Evolutionary conservation across 2,888 invertebrate species (phyloP), one percentile per base, ranked within the genome.

Genomic region (Portevinia maculata): DNA sequence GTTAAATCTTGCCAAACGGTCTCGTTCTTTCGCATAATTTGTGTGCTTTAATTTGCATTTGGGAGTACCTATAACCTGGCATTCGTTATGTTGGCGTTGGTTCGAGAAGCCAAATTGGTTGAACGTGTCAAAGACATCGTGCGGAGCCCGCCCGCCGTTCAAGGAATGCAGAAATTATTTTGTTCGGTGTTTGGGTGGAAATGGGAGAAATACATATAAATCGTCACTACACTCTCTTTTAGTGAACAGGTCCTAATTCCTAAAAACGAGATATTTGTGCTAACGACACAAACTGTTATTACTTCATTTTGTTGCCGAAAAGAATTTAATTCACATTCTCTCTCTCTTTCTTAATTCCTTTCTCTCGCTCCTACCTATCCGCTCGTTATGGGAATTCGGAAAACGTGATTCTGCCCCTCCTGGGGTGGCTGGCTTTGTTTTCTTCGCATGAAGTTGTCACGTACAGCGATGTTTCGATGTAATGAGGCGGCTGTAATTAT

Each of bases 271-370:
- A 28, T 30, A 34, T 59, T 73, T 67, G 62, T 78, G 83, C 67
- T 83, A 69, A 83, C 73, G 83, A 78, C 83, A 73, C 67, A 62
- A 73, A 83, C 78, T 78, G 71, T 78, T 83, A 83, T 78, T 83
- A 78, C 78, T 83, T 83, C 71, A 83, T 78, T 78, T 62, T 57
- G 60, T 34, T 41, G 41, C 6, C 52, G 41, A 7, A 24, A 28
- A 55, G 52, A 64, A 48, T 70, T 65, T 37, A 19, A 5, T 52
- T 30, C 52, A 30, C 13, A 5, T 52, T 30, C 52, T 37, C 13
- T n/a, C 5, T 19, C 11, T 48, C 28, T 53, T 34, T 46, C 19
- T 7, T n/a, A n/a, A n/a, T n/a, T n/a, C n/a, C 17, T 3, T 7
- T 11, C 13, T 5, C 32, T 17, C 24, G 0, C 41, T 28, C 59